Base-by-base conservation (phyloP, 2,797 vertebrate species). In the Rhabdophis nuchalis region DNA sequence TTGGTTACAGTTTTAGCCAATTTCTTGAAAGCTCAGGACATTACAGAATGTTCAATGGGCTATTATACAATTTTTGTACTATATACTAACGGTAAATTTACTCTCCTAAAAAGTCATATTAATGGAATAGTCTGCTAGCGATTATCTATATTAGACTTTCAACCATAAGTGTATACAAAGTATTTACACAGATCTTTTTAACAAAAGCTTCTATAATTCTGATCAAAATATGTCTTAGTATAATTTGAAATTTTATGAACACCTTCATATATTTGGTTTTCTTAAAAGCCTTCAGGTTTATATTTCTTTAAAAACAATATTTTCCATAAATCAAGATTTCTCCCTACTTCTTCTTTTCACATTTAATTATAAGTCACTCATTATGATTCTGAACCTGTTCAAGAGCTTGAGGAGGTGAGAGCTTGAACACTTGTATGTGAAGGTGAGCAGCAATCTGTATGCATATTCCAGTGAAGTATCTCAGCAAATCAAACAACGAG, bases 361-460 rank as follows among this genome's bases (percentile, higher is more conserved):
- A 98, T 98, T 98, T 97, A 98, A 97, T 98, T 98, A 98, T 96
- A 97, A 96, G 97, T 99, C 98, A 99, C 97, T 99, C 98, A 95
- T 96, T 98, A 97, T 98, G 98, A 95, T 95, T 89, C 95, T 98
- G 96, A 98, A 98, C 97, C 98, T 98, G 97, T 97, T 98, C 98
- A 93, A 97, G 97, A 96, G 97, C 97, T 95, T 97, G 98, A 94
- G 97, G 98, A 95, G 96, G 95, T 93, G 98, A 97, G 97, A 99
- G 99, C 98, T 98, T 98, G 98, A 99, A 99, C 96, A 99, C 98
- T 46, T 82, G 96, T 97, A 99, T 99, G 97, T 97, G 98, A 96
- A 99, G 98, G 96, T 99, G 99, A 93, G 98, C 97, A 91, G 99
- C 98, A 94, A 99, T 99, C 98, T 99, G 99, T 92, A 98, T 97